phyloP scores from a whole-genome alignment of 2,113 vertebrate genomes.

The Albula goreensis region DNA sequence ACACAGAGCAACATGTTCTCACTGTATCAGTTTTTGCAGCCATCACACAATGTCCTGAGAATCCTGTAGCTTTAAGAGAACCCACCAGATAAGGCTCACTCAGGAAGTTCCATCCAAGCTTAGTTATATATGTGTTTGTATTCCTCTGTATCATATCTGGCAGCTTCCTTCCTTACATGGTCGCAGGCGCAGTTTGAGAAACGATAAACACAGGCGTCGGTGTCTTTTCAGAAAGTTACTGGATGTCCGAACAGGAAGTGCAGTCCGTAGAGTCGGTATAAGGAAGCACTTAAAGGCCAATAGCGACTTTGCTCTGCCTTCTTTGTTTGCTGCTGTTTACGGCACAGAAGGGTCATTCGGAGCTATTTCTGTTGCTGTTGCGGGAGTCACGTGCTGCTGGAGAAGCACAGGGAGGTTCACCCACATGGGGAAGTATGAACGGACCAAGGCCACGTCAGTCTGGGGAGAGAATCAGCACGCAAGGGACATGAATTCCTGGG shows the following conservation, averaged over 20 bases:
- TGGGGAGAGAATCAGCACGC: background rate
- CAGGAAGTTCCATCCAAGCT: background rate
- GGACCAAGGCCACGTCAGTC: background rate
- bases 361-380: slow-evolving; percentile 30
- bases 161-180: slow-evolving; percentile 40
- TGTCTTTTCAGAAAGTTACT: slow-evolving; percentile 20
- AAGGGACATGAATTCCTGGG: background rate
- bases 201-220: slow-evolving; percentile 21
- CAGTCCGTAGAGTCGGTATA: background rate
- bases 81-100: background rate
- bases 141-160: background rate
- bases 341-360: slow-evolving; percentile 16
- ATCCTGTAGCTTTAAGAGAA: background rate
- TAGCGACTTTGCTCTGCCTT: slow-evolving; percentile 40
- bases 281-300: slow-evolving; percentile 38
- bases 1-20: background rate
- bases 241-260: slow-evolving; percentile 31
- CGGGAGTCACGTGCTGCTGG: slow-evolving; percentile 4
- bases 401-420: slow-evolving; percentile 5
- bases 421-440: background rate
- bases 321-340: slow-evolving; percentile 40
- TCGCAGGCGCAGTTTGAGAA: background rate
- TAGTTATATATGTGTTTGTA: background rate
- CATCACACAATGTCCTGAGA: background rate
- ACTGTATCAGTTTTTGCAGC: background rate